Percentiles rank a stretch among this genome's conserved stretches.
phyloP scores from a whole-genome alignment of 2,797 vertebrate species.

The Chrosomus eos region DNA sequence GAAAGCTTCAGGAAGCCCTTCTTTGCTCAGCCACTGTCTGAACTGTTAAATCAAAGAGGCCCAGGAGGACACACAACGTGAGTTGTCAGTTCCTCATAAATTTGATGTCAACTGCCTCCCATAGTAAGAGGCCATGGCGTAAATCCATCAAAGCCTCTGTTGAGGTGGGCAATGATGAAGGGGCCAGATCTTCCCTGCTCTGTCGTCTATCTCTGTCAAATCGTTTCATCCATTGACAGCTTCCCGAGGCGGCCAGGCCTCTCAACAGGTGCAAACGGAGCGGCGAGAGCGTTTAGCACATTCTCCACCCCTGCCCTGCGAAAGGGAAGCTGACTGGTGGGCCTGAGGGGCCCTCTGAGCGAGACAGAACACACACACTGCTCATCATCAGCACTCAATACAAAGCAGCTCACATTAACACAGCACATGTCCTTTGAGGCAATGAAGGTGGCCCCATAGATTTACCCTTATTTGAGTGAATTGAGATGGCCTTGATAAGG shows the following conservation, averaged over 20 bases:
- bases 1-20: conserved; percentile 2
- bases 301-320: neutral
- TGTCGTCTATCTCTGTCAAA: conserved; percentile 56
- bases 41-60: conserved; percentile 28
- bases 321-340: conserved; percentile 9
- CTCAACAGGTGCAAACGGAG: conserved; percentile 36
- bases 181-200: conserved; percentile 40
- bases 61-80: conserved; percentile 27
- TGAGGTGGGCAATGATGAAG: conserved; percentile 53
- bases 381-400: conserved; percentile 44
- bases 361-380: conserved; percentile 20
- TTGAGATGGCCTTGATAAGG: conserved; percentile 55
- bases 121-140: conserved; percentile 38
- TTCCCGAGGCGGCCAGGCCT: conserved; percentile 18
- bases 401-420: conserved; percentile 38
- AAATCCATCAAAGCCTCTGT: conserved; percentile 56
- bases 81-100: conserved; percentile 53
- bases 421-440: conserved; percentile 36
- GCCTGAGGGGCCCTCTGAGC: conserved; percentile 2
- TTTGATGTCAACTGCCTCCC: conserved; percentile 49
- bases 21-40: conserved; percentile 9
- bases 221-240: conserved; percentile 39
- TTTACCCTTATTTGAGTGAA: conserved; percentile 47
- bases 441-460: conserved; percentile 25
- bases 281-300: conserved; percentile 25